phyloP scores from a whole-genome alignment of 2,113 vertebrate genomes.

The Siphamia tubifer region DNA sequence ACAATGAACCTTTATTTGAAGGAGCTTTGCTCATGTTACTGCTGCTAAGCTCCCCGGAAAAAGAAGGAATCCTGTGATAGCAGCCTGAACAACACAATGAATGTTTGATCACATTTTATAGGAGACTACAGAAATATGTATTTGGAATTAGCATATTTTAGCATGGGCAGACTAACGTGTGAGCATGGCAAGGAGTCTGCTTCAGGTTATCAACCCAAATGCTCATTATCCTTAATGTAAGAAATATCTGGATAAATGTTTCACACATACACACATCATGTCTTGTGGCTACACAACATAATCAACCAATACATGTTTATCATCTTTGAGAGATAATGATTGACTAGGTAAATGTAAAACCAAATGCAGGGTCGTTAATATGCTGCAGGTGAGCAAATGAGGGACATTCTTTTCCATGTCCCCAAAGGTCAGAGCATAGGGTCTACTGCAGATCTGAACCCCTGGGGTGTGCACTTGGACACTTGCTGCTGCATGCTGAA shows the following conservation, averaged over 20 bases:
- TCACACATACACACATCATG: background rate
- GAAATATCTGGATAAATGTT: background rate
- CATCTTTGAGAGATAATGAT: background rate
- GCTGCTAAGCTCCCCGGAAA: slow-evolving; percentile 49
- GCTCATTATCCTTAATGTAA: no score
- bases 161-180: no score
- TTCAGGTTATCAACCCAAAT: no score
- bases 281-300: background rate
- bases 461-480: background rate
- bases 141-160: no score
- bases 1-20: slow-evolving; percentile 74
- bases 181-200: no score
- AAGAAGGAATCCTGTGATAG: slow-evolving; percentile 38
- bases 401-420: background rate
- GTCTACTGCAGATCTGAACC: background rate
- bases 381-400: slow-evolving; percentile 1
- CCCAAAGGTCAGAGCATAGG: slow-evolving; percentile 7
- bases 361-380: background rate
- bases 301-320: background rate
- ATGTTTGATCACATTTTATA: slow-evolving; percentile 10
- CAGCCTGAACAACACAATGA: slow-evolving; percentile 33
- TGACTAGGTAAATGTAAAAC: background rate
- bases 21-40: slow-evolving; percentile 69
- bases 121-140: background rate
- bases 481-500: background rate